Evolutionary conservation across 2,888 invertebrate genomes (phyloP), one percentile per base, ranked within the genome.

Genomic region (Eristalinus sepulchralis): DNA sequence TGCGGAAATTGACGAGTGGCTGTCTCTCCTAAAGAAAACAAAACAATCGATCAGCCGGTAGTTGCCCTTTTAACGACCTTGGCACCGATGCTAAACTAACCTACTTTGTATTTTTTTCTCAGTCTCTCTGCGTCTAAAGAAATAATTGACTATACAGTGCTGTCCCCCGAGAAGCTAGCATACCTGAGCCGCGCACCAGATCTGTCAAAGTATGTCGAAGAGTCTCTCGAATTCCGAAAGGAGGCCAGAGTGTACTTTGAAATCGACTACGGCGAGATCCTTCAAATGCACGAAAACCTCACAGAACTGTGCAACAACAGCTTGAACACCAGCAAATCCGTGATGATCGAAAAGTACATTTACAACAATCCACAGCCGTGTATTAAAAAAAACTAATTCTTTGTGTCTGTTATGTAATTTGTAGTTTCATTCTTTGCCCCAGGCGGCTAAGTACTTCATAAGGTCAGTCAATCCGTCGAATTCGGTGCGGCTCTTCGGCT

Each of bases 381-480:
- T 33, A 27, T n/a, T 6, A 53, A 81, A 60, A 66, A 75, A 83
- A 77, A 77, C 34, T 36, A 85, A 80, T 72, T 57, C 31, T 60
- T 75, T 64, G 11, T 67, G n/a, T 53, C 22, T 27, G 17, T 31
- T 24, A 4, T 47, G 47, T 47, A 47, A 47, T 47, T 47, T 47
- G 10, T 24, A 57, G 57, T 57, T 53, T 90, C 77, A 91, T 83
- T 92, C 91, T 81, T 91, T 92, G 34, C 91, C 91, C 91, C 92
- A 92, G 36, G 93, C 91, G 88, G 95, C 93, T 88, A 97, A 91
- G 92, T 98, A 98, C 88, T 95, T 95, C 90, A 98, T 93, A 39
- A 98, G 93, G 92, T 98, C 98, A 89, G 96, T 96, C 39, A 98
- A 92, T 78, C 96, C 96, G 89, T 94, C 95, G 90, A 98, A 98